Base-by-base conservation (phyloP, 1,140 invertebrate species). In the Chrysoperla carnea region DNA sequence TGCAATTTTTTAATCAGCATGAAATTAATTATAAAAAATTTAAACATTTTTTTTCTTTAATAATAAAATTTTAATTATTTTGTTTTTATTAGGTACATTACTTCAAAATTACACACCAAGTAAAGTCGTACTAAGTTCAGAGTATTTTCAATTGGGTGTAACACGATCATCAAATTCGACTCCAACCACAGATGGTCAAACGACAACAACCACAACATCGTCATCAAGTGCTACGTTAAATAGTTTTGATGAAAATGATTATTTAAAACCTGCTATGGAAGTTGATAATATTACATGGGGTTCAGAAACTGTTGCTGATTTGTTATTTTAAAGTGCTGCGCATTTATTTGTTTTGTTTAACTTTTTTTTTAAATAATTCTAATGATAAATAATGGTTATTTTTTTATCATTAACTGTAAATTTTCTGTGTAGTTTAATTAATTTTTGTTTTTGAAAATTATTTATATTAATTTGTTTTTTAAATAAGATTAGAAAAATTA, bases 21-120 rank as follows among this genome's bases (percentile, higher is more conserved):
- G 17, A 23, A 23, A 23, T 23, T 2, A 23, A 23, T 3, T 23
- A 23, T 23, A 5, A 23, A 23, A 23, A 23, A 23, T 23, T 23
- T 3, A 23, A 12, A 5, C 11, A 14, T 44, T 42, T 42, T 2
- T 6, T 11, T 33, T 17, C 1, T 6, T 43, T 9, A 8, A 45
- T 15, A 41, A 43, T 4, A 15, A 15, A 15, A 42, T 13, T n/a
- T 44, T 9, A 14, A 15, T 44, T 40, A 17, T 29, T 28, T 39
- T 38, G 12, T 43, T 31, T 43, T 7, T 39, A 46, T 37, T 51
- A 62, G 56, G 55, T 49, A 61, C 59, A 38, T 57, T 51, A 31
- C 52, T 77, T 48, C 70, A 71, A 17, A 73, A 63, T 52, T 78
- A 75, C 46, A 76, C 73, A 29, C 74, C 74, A 27, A 67, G 73